Conservation (phyloP, 2,113 vertebrate species). For the Thalassoma bifasciatum region DNA sequence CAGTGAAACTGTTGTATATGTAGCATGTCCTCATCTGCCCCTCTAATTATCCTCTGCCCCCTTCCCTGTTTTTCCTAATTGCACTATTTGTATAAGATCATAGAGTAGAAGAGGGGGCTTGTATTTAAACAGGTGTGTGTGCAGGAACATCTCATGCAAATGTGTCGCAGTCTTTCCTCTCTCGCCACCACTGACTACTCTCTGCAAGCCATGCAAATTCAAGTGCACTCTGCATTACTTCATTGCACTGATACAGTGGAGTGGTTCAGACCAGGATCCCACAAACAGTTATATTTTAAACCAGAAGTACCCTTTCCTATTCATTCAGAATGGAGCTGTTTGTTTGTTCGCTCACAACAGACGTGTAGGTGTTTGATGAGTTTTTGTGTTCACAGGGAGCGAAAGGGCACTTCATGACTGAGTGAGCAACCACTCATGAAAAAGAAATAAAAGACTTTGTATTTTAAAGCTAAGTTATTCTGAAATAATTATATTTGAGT, state of each 20-base stretch:
- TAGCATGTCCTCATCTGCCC: slow-evolving; percentile 32
- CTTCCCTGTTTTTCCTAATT: slow-evolving; percentile 51
- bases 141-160: slow-evolving; percentile 76
- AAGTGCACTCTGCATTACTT: slow-evolving; percentile 53
- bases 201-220: slow-evolving; percentile 76
- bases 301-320: slow-evolving; percentile 25
- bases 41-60: slow-evolving; percentile 21
- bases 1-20: background rate
- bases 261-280: slow-evolving; percentile 33
- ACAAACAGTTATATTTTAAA: slow-evolving; percentile 55
- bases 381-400: background rate
- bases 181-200: slow-evolving; percentile 49
- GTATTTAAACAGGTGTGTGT: slow-evolving; percentile 55
- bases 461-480: background rate
- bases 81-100: slow-evolving; percentile 51
- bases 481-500: background rate
- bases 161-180: slow-evolving; percentile 52
- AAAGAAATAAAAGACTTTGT: background rate
- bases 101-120: slow-evolving; percentile 30
- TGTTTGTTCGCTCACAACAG: slow-evolving; percentile 40
- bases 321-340: slow-evolving; percentile 30
- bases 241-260: slow-evolving; percentile 50
- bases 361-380: slow-evolving; percentile 20
- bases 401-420: slow-evolving; percentile 2
- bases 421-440: background rate